Percentiles rank a stretch among this genome's conserved stretches.
These are phyloP conservation scores for Dorcus hopei DNA, from an alignment of 2,888 invertebrate species.

Conservation along the genomic window DNA sequence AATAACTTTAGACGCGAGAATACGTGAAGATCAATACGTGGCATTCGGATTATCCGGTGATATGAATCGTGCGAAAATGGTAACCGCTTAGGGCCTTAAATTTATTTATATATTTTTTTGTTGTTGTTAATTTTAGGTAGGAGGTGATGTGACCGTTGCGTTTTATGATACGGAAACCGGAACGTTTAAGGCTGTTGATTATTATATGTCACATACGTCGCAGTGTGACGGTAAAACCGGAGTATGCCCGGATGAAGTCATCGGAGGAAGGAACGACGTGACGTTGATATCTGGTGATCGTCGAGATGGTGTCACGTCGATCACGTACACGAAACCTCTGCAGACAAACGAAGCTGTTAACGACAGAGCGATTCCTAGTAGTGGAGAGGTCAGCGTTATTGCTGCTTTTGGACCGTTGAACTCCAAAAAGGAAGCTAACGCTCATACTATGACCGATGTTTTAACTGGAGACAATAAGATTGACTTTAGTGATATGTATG, in stretches of 20 bases:
- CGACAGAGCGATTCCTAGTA: conserved; percentile 66
- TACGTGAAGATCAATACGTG: conserved; percentile 82
- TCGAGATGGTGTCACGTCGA: conserved; percentile 75
- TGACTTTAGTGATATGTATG: conserved; percentile 71
- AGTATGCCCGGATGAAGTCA: conserved; percentile 79
- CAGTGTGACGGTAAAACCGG: conserved; percentile 81
- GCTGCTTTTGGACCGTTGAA: conserved; percentile 87
- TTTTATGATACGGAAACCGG: conserved; percentile 62
- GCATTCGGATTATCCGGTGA: conserved; percentile 83
- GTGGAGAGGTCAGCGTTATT: conserved; percentile 69
- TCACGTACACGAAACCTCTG: conserved; percentile 75
- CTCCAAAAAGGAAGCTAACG: conserved; percentile 75
- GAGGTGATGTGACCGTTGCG: conserved; percentile 81
- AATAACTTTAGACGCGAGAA: conserved; percentile 74
- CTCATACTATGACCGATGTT: conserved; percentile 72
- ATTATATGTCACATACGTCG: conserved; percentile 75
- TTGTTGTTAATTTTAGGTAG: conserved; percentile 45
- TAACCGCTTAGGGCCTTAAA: conserved; percentile 22
- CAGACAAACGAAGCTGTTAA: conserved; percentile 70
- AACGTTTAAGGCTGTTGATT: conserved; percentile 76
- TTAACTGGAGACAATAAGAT: conserved; percentile 71
- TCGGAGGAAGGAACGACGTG: conserved; percentile 79
- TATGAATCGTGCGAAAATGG: conserved; percentile 71
- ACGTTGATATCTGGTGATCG: conserved; percentile 72
- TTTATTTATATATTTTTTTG: conserved; percentile 22